Evolutionary conservation across 1,140 invertebrate genomes (phyloP), one percentile per base, ranked within the genome.

Genomic region (Danaus melanippus): DNA sequence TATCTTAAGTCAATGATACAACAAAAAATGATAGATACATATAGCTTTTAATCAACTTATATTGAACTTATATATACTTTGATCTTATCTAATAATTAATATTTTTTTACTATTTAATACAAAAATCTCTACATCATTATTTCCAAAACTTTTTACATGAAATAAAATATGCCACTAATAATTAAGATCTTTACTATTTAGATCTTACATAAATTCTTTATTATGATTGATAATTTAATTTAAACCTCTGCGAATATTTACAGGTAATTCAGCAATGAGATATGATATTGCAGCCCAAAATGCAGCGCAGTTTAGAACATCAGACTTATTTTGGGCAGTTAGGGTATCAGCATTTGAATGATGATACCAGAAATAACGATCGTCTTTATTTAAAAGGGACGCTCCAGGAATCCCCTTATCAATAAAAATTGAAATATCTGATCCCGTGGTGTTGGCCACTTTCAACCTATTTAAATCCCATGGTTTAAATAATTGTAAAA

Each of bases 281-380:
- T 91, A 95, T 21, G 93, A 85, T 6, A 91, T 85, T 9, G 90
- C 88, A 9, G 93, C 90, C 89, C 92, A 95, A 48, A 95, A 75
- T 1, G 92, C 93, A 10, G 92, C 90, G 65, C 90, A 90, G 51
- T 88, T 79, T 58, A 95, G 90, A 52, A 96, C 80, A 17, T 83
- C 79, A 12, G 79, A 72, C 4, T 90, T 81, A 78, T 93, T 87
- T 74, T 93, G 89, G 0, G 93, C 90, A 17, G 89, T 85, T 89
- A 95, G 90, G 0, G 91, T 94, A 72, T 96, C 94, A 10, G 90
- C 93, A 53, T 92, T 83, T 1, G 90, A 88, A 70, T 95, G 94
- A 78, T 96, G 94, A 74, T 89, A 96, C 89, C 92, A 93, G 73
- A 93, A 95, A 70, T 95, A 96, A 60, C 87, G 88, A 12, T 91